Evolutionary conservation across 2,888 invertebrate genomes (phyloP), one percentile per base, ranked within the genome.

Genomic region (Oscheius onirici): DNA sequence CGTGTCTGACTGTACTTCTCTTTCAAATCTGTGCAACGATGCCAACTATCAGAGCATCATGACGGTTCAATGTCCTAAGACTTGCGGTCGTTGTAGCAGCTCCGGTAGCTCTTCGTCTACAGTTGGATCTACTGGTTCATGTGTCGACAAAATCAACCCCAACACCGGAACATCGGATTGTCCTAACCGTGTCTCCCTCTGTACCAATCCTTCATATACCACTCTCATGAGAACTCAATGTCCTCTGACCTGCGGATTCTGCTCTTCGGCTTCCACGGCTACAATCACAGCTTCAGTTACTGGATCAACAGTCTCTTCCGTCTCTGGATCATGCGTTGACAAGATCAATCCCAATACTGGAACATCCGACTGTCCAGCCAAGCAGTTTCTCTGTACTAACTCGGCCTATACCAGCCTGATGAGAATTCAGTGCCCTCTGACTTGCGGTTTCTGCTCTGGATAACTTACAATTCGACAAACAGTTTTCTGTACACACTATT

Each of bases 161-260:
- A 49, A 22, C 2, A 49, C 49, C 17, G 49, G 49, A 17, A 17
- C 8, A 2, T 58, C 58, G 13, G 58, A 58, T 20, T 58, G 58
- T 40, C 58, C 58, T 6, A 17, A 41, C 10, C 17, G 11, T 43
- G 17, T 20, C 6, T 40, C n/a, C 20, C 41, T 58, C 40, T 58
- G 58, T 20, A 58, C 1, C 41, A 40, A 58, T 20, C 6, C 41
- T 17, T 15, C 46, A 6, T 63, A 63, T 17, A 46, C 46, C 20
- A 22, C 46, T 22, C 49, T 63, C 10, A 63, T 63, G 63, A 41
- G 49, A 13, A 49, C 46, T 6, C 63, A 63, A 46, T 63, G 63
- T 20, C 63, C 63, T n/a, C 10, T 26, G n/a, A 63, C 46, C 17
- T 63, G 63, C 15, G 63, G 63, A 40, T 58, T 58, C 58, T 58